phyloP scores from a whole-genome alignment of 2,797 vertebrate genomes.

The Acrossocheilus fasciatus region DNA sequence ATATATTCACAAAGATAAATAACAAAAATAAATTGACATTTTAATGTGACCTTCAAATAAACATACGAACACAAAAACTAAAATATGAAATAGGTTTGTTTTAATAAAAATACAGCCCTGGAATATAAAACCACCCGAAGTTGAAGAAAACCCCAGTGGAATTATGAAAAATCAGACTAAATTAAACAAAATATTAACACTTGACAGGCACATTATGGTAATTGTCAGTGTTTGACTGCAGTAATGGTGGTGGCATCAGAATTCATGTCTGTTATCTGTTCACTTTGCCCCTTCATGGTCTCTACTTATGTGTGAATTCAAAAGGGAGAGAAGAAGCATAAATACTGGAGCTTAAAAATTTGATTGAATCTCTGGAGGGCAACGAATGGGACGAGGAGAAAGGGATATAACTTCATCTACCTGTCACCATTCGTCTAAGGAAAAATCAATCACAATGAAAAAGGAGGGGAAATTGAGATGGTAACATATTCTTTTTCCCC shows the following conservation, averaged over 20 bases:
- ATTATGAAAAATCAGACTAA: not conserved
- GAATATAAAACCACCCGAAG: not conserved
- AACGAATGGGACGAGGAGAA: conserved; percentile 44
- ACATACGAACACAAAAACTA: not conserved
- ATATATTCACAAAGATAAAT: not conserved
- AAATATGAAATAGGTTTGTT: not conserved
- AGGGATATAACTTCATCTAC: conserved; percentile 62
- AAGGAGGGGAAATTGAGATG: conserved; percentile 52
- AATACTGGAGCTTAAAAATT: conserved; percentile 53
- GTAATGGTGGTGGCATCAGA: not conserved
- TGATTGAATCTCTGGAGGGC: conserved; percentile 59
- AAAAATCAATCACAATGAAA: conserved; percentile 61
- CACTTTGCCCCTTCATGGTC: conserved; percentile 11
- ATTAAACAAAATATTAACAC: not conserved
- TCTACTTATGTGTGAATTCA: conserved; percentile 29
- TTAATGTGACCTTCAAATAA: not conserved
- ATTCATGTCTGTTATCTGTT: not conserved
- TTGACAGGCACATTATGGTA: not conserved
- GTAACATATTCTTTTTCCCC: conserved; percentile 35
- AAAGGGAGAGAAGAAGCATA: conserved; percentile 38
- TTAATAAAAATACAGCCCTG: not conserved
- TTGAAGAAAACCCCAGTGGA: not conserved
- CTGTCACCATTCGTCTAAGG: conserved; percentile 54
- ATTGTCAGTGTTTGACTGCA: conserved; percentile 9
- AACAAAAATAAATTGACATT: not conserved